Percentiles rank a stretch among this genome's conserved stretches.
Conservation (phyloP, 2,113 vertebrate genomes). For the Podarcis cretensis region DNA sequence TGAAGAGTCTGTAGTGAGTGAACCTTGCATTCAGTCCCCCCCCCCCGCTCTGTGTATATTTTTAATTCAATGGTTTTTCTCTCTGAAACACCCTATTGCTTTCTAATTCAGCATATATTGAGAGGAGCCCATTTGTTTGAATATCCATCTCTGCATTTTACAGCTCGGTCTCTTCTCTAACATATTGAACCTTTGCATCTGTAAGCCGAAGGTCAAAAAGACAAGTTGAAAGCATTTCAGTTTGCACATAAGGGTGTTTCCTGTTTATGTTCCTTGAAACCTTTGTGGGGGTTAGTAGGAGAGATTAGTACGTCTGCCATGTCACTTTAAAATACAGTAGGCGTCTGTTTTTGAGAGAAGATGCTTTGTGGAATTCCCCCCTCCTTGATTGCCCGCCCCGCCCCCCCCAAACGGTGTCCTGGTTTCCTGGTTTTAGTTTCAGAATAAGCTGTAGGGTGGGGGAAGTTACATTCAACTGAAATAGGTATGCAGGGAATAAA, state of each 20-base stretch:
- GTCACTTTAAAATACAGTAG: conserved; percentile 6
- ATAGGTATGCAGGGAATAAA: neutral
- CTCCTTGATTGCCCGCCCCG: too few species aligned
- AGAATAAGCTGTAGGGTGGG: neutral
- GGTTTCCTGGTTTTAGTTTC: neutral
- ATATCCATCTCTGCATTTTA: neutral
- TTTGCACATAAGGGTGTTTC: conserved; percentile 51
- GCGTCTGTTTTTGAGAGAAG: neutral
- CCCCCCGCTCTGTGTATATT: neutral
- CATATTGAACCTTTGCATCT: neutral
- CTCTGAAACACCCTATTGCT: neutral
- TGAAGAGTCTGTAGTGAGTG: neutral
- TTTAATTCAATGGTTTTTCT: neutral
- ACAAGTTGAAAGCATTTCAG: conserved; percentile 52
- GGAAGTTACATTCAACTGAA: neutral
- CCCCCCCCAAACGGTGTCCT: neutral
- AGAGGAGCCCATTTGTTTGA: too few species aligned
- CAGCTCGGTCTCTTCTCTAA: conserved; percentile 15
- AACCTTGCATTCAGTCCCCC: neutral
- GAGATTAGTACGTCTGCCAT: conserved; percentile 19
- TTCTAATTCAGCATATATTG: neutral
- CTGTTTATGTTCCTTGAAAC: conserved; percentile 54
- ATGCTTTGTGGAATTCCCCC: neutral
- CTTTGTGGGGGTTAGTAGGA: conserved; percentile 33
- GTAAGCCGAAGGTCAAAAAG: conserved; percentile 39